Evolutionary conservation across 2,113 vertebrate genomes (phyloP).

Genomic region (Bombycilla garrulus): DNA sequence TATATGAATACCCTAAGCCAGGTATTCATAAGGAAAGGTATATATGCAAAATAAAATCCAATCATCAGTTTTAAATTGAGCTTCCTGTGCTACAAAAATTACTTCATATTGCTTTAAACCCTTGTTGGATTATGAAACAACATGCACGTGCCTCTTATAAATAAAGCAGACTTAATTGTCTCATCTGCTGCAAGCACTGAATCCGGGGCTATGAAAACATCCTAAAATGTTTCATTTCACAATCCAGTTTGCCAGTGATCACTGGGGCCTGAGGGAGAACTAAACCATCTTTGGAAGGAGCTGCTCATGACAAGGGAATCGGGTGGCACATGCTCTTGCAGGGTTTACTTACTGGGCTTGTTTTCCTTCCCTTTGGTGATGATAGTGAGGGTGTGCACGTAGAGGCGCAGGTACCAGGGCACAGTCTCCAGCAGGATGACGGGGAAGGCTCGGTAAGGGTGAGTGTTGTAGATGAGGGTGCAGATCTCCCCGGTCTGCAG

Average conservation of each 20-base stretch:
- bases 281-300: not conserved
- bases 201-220: not conserved
- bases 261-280: not conserved
- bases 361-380: constrained; percentile 91
- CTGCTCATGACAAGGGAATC: not conserved
- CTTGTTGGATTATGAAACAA: not conserved
- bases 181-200: not conserved
- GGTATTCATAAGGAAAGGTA: not conserved
- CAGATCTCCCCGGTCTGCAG: constrained; percentile 92
- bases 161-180: not conserved
- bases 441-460: constrained; percentile 90
- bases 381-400: constrained; percentile 91
- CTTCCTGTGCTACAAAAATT: not conserved
- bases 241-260: not conserved
- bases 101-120: not conserved
- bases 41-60: not conserved
- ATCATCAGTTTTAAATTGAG: not conserved
- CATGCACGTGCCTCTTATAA: not conserved
- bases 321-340: accelerated
- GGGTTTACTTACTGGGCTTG: constrained; percentile 85
- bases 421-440: constrained; percentile 90
- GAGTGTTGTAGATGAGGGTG: constrained; percentile 91
- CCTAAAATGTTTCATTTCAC: not conserved
- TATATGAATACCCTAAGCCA: not conserved
- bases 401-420: constrained; percentile 96